Percentiles rank a stretch among this genome's conserved stretches.
phyloP scores from a whole-genome alignment of 2,888 invertebrate species.

The Cephus pygmeus region DNA sequence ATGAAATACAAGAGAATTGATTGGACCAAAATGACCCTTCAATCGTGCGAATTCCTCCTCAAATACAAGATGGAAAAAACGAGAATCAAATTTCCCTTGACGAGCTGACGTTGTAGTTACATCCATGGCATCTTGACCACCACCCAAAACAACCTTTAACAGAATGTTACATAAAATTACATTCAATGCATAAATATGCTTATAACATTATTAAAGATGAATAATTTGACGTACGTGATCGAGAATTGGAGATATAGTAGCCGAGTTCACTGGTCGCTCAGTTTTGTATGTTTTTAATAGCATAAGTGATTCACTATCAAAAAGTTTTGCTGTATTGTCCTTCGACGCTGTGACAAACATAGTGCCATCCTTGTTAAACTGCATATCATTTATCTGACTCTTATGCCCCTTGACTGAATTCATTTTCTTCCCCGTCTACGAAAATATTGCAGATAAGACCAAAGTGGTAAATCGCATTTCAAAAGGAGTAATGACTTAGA shows the following conservation, averaged over 20 bases:
- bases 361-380: conserved; percentile 89
- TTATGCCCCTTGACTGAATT: conserved; percentile 85
- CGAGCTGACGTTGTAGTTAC: conserved; percentile 95
- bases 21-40: conserved; percentile 99
- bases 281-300: conserved; percentile 96
- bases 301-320: conserved; percentile 88
- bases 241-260: conserved; percentile 92
- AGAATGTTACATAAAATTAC: conserved; percentile 1
- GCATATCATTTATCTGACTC: conserved; percentile 94
- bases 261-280: conserved; percentile 97
- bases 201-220: not conserved
- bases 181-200: not conserved
- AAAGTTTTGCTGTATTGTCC: conserved; percentile 95
- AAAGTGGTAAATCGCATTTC: not conserved
- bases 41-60: conserved; percentile 85
- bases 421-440: conserved; percentile 83
- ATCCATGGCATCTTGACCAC: conserved; percentile 99
- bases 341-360: conserved; percentile 98
- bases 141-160: conserved; percentile 86
- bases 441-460: conserved; percentile 33
- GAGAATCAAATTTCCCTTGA: conserved; percentile 96
- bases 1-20: conserved; percentile 97
- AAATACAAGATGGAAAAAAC: conserved; percentile 78
- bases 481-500: not conserved
- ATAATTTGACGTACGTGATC: conserved; percentile 80